These are phyloP conservation scores for Centropristis striata DNA, from an alignment of 2,113 vertebrate genomes.

Conservation along the genomic window DNA sequence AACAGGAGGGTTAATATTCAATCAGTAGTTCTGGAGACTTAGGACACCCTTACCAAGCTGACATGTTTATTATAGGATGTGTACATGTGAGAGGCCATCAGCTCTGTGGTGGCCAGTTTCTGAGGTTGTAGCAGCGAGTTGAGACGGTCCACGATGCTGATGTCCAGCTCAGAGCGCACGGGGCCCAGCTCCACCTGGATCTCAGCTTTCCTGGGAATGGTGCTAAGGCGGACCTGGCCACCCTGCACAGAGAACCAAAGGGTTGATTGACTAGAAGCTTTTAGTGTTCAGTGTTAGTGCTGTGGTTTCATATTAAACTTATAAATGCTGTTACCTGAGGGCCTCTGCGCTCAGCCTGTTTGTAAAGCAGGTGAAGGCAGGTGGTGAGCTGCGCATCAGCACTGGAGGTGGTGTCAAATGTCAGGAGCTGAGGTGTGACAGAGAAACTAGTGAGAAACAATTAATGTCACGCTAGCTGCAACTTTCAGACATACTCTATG, in stretches of 20 bases:
- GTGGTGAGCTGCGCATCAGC: slow-evolving; percentile 76
- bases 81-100: slow-evolving; percentile 98
- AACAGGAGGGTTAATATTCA: too few relatives aligned
- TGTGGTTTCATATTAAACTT: slow-evolving; percentile 10
- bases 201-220: slow-evolving; percentile 94
- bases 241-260: slow-evolving; percentile 82
- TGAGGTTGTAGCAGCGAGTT: slow-evolving; percentile 97
- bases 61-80: slow-evolving; percentile 96
- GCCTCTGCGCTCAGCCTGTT: slow-evolving; percentile 92
- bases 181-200: slow-evolving; percentile 92
- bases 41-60: slow-evolving; percentile 89
- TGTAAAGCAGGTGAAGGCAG: slow-evolving; percentile 96
- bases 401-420: slow-evolving; percentile 86
- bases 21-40: neutral
- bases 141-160: slow-evolving; percentile 97
- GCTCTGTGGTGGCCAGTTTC: slow-evolving; percentile 93
- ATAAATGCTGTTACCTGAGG: slow-evolving; percentile 88
- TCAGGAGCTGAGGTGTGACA: slow-evolving; percentile 90
- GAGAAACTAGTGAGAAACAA: slow-evolving; percentile 43
- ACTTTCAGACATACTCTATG: neutral
- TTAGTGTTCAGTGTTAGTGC: neutral
- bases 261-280: neutral
- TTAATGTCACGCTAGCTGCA: slow-evolving; percentile 15
- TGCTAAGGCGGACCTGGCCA: slow-evolving; percentile 93
- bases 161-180: slow-evolving; percentile 92